Conservation (phyloP, 1,140 invertebrate species). For the Hyles vespertilio region DNA sequence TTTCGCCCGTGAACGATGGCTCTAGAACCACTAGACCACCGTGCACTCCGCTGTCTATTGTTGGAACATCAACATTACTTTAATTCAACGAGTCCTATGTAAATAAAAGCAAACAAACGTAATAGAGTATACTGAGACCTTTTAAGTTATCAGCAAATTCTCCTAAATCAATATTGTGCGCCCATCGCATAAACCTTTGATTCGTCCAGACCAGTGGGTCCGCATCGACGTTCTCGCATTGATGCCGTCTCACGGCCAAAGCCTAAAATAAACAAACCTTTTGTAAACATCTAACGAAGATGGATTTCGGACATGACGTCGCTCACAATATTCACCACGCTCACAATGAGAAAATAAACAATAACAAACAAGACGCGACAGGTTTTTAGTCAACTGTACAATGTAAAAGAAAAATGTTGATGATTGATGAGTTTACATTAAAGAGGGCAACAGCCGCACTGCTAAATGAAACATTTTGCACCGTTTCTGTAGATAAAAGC, state of each 20-base stretch:
- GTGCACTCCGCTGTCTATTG: constrained; percentile 91
- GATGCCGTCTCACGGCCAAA: constrained; percentile 88
- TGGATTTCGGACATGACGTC: constrained; percentile 14
- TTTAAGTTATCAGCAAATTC: constrained; percentile 97
- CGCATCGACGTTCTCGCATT: constrained; percentile 90
- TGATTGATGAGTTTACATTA: constrained; percentile 51
- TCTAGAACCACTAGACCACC: constrained; percentile 94
- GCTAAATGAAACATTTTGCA: constrained; percentile 43
- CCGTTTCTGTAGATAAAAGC: constrained; percentile 44
- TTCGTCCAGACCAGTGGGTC: constrained; percentile 97
- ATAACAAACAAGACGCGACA: constrained; percentile 35
- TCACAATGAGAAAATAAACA: constrained; percentile 12
- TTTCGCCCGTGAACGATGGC: constrained; percentile 94
- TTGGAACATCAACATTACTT: too few relatives aligned
- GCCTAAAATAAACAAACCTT: constrained; percentile 77
- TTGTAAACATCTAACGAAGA: constrained; percentile 18
- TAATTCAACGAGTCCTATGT: too few relatives aligned
- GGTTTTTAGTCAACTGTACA: constrained; percentile 38
- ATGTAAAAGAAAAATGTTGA: constrained; percentile 32
- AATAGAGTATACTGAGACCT: constrained; percentile 74
- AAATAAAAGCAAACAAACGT: too few relatives aligned
- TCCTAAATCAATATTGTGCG: constrained; percentile 92
- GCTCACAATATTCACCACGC: constrained; percentile 18
- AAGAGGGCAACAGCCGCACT: constrained; percentile 30
- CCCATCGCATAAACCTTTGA: constrained; percentile 94